Base-by-base conservation (phyloP, 2,888 invertebrate genomes). In the Sepioteuthis lessoniana region DNA sequence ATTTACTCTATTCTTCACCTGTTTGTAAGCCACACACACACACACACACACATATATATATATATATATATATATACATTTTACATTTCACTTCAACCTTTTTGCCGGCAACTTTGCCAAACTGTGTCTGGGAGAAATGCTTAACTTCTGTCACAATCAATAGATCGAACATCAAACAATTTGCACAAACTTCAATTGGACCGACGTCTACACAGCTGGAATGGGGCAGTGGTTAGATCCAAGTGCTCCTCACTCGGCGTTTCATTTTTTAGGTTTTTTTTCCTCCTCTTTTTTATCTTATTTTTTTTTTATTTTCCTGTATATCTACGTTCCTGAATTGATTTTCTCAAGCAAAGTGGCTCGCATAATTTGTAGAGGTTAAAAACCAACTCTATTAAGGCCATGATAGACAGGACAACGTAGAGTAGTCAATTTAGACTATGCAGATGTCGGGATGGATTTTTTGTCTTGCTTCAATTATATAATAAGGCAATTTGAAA, bases 141-240 rank as follows among this genome's bases (percentile, higher is more conserved):
- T 16, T 76, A n/a, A n/a, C n/a, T 76, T n/a, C 16, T 76, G 76
- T 76, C 76, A 76, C 76, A 76, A 76, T 76, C 76, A 76, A 76
- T 76, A 76, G 76, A 76, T 76, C 76, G n/a, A 35, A 76, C 76
- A 35, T 76, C 76, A 76, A 76, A 76, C 76, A 76, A 76, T 76
- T 76, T 76, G n/a, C 76, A n/a, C n/a, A 76, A 76, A 76, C 76
- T 76, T n/a, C 76, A 76, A 76, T 35, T 76, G n/a, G 76, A 2
- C n/a, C 35, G 76, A n/a, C 16, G 35, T 76, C 76, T 76, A 13
- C n/a, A 76, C n/a, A 35, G 35, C n/a, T n/a, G n/a, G 16, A 35
- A 35, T 76, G n/a, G 55, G 76, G n/a, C 13, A n/a, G 35, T 16
- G n/a, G 13, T 76, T 35, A 4, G 19, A 76, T 76, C n/a, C 76